Evolutionary conservation across 2,113 vertebrate species (phyloP).

Genomic region (Rafetus swinhoei): DNA sequence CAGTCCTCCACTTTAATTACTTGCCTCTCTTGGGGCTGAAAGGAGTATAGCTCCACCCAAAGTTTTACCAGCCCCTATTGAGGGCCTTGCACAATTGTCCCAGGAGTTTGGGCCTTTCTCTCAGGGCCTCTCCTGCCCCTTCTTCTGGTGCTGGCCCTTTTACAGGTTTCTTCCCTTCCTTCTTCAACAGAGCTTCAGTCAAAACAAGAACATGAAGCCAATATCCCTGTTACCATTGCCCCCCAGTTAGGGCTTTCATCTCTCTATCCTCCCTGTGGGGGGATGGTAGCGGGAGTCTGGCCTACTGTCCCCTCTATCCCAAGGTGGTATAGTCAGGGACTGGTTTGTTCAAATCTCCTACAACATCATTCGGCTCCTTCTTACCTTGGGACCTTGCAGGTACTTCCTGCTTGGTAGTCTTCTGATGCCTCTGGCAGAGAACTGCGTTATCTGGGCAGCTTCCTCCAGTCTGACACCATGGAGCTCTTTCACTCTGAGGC

Average conservation of each 20-base stretch:
- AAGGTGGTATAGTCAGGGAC: neutral
- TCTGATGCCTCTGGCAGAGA: neutral
- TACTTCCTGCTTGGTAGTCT: neutral
- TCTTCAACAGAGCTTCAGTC: neutral
- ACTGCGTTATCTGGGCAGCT: neutral
- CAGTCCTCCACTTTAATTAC: too few species aligned
- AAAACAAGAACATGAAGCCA: neutral
- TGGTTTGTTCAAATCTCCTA: neutral
- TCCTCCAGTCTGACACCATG: neutral
- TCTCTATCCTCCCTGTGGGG: accelerated
- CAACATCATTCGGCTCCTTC: neutral
- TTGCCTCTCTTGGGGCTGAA: too few species aligned
- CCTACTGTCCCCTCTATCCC: neutral
- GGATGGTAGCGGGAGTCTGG: neutral
- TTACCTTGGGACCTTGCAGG: neutral
- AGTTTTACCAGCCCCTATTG: too few species aligned
- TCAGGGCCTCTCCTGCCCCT: neutral
- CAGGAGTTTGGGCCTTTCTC: neutral
- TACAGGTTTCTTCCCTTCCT: neutral
- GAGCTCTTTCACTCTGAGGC: neutral
- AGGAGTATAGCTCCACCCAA: too few species aligned
- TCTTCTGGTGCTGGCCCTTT: neutral
- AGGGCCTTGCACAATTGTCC: neutral
- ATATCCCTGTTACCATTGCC: neutral
- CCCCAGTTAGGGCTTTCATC: neutral